Evolutionary conservation across 2,888 invertebrate genomes (phyloP).

Genomic region (Azorinus chamasolen): DNA sequence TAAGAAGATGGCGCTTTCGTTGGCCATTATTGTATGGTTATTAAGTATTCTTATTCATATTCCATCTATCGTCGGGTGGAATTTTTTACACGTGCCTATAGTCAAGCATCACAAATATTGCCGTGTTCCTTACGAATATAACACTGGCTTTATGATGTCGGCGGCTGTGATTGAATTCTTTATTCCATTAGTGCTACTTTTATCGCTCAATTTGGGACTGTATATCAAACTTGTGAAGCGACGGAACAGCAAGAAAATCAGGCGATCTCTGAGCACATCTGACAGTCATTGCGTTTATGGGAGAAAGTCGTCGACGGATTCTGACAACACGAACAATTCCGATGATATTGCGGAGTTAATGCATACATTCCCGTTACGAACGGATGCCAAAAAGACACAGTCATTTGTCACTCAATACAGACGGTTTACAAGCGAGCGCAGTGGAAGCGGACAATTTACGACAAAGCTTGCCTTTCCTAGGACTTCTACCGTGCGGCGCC

Average conservation of each 20-base stretch:
- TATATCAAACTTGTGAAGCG: conserved; percentile 76
- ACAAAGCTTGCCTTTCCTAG: conserved; percentile 15
- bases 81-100: conserved; percentile 47
- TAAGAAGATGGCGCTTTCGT: conserved; percentile 66
- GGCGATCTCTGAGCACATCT: conserved; percentile 76
- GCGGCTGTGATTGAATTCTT: conserved; percentile 72
- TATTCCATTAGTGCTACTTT: conserved; percentile 71
- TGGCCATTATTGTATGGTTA: conserved; percentile 71
- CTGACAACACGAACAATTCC: conserved; percentile 42
- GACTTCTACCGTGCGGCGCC: conserved; percentile 23
- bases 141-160: conserved; percentile 64
- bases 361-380: conserved; percentile 9
- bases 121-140: conserved; percentile 66
- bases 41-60: conserved; percentile 73
- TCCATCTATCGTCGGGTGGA: conserved; percentile 72
- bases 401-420: conserved; percentile 11
- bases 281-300: conserved; percentile 71
- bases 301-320: conserved; percentile 73
- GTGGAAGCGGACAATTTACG: conserved; percentile 5
- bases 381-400: conserved; percentile 22
- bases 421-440: conserved; percentile 4
- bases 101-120: conserved; percentile 42
- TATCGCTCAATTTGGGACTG: conserved; percentile 75
- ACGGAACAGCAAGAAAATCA: conserved; percentile 77
- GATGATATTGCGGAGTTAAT: conserved; percentile 26